Percentiles rank a stretch among this genome's conserved stretches.
phyloP scores from a whole-genome alignment of 2,888 invertebrate genomes.

The Octodonta nipae region DNA sequence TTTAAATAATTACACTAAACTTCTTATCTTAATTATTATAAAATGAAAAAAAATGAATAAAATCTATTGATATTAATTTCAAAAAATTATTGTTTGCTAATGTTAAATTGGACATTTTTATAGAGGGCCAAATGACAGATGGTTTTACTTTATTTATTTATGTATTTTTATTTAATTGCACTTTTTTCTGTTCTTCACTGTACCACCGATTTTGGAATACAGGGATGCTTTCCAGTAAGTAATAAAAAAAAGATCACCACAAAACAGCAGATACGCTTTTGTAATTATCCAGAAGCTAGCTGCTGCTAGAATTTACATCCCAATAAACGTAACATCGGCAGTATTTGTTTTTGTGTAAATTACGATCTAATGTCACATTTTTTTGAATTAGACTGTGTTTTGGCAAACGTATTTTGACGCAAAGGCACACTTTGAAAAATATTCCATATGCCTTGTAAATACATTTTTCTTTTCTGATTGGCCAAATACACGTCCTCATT shows the following conservation, averaged over 20 bases:
- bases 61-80: too few species aligned
- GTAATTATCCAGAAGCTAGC: too few species aligned
- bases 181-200: slow-evolving; percentile 48
- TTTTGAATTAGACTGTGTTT: slow-evolving; percentile 23
- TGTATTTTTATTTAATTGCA: slow-evolving; percentile 45
- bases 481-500: not conserved
- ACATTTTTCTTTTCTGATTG: slow-evolving; percentile 3
- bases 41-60: too few species aligned
- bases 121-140: slow-evolving; percentile 17
- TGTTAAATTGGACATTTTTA: not conserved
- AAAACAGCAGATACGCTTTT: not conserved
- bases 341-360: too few species aligned
- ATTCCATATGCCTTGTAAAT: slow-evolving; percentile 6
- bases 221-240: slow-evolving; percentile 68
- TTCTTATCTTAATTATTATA: too few species aligned
- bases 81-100: not conserved
- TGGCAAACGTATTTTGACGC: slow-evolving; percentile 11
- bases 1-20: too few species aligned
- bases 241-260: too few species aligned
- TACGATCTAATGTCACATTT: too few species aligned
- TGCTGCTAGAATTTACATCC: too few species aligned
- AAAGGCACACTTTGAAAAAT: slow-evolving; percentile 3
- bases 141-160: slow-evolving; percentile 8
- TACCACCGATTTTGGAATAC: slow-evolving; percentile 41
- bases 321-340: too few species aligned